Conservation (phyloP, 2,113 vertebrate genomes). For the Thomomys bottae region DNA sequence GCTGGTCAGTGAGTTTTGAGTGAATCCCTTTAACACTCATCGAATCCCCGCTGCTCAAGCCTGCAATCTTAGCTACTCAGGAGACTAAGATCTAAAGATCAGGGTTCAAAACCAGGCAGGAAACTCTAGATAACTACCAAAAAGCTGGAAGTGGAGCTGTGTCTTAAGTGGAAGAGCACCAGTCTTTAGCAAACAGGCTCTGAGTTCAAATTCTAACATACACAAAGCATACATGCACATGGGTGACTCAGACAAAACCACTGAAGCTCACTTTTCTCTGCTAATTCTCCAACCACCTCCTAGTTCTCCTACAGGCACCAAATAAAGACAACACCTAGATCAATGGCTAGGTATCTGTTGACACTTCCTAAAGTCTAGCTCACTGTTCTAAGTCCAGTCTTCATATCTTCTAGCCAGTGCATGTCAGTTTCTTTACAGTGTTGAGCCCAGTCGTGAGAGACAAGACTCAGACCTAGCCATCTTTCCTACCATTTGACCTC, state of each 20-base stretch:
- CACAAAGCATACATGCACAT: no score
- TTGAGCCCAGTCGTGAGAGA: no score
- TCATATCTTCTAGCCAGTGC: accelerated
- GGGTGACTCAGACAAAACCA: not conserved
- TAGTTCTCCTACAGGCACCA: not conserved
- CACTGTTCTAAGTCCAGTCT: not conserved
- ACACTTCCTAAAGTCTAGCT: not conserved
- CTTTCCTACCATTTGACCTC: not conserved
- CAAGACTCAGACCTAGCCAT: no score
- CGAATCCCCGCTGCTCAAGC: no score
- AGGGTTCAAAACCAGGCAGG: no score
- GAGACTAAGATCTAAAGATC: no score
- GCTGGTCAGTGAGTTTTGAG: not conserved
- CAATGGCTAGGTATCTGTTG: accelerated
- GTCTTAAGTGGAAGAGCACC: no score
- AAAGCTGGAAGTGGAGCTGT: no score
- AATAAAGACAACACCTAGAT: not conserved
- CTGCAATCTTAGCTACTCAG: no score
- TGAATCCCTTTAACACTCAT: not conserved
- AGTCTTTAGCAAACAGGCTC: no score
- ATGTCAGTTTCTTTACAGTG: not conserved
- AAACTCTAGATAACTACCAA: no score
- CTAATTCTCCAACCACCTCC: not conserved
- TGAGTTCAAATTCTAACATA: no score
- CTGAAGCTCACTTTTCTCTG: not conserved